phyloP scores from a whole-genome alignment of 2,797 vertebrate genomes.

The Catharus ustulatus region DNA sequence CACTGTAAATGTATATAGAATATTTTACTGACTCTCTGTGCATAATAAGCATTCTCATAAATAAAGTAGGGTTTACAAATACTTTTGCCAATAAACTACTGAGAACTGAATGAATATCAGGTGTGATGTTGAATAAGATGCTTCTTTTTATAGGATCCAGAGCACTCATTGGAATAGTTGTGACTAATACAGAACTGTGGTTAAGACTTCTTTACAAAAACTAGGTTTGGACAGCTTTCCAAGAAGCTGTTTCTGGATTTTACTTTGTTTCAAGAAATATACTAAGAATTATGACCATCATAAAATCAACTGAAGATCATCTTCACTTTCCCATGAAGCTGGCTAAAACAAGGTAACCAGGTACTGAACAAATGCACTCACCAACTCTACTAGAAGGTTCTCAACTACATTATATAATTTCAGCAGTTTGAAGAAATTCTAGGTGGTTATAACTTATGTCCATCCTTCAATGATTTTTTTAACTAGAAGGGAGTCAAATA shows the following conservation, averaged over 20 bases:
- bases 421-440: neutral
- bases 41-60: neutral
- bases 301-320: neutral
- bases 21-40: neutral
- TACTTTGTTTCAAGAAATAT: constrained; percentile 15
- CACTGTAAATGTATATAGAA: neutral
- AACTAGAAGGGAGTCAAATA: neutral
- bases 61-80: neutral
- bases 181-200: constrained; percentile 59
- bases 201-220: constrained; percentile 41
- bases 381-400: neutral
- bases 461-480: neutral
- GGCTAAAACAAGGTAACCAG: neutral
- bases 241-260: constrained; percentile 53
- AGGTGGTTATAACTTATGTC: neutral
- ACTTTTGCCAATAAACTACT: constrained; percentile 12
- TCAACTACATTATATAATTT: neutral
- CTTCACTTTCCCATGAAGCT: neutral
- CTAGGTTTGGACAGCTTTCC: constrained; percentile 45
- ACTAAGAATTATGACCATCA: neutral
- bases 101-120: neutral
- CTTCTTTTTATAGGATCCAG: neutral
- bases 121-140: neutral
- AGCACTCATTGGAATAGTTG: constrained; percentile 51
- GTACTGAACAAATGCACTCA: neutral